phyloP scores from a whole-genome alignment of 2,888 invertebrate species.

The Phragmatobia fuliginosa region DNA sequence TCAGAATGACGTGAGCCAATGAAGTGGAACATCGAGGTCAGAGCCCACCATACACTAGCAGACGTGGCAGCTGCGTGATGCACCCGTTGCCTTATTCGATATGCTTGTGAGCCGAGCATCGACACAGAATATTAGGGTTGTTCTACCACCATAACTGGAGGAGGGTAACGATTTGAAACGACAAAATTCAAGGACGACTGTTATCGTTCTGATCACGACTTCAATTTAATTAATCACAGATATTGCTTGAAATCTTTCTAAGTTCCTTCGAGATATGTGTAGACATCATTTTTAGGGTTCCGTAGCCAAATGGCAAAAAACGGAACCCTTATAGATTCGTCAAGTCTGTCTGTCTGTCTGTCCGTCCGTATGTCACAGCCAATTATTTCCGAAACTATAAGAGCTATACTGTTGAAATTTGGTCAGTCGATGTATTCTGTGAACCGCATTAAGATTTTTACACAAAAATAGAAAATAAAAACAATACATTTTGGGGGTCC shows the following conservation, averaged over 20 bases:
- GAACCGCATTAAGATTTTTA: too few species aligned
- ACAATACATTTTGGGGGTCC: too few species aligned
- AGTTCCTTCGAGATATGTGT: background rate
- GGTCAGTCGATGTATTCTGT: too few species aligned
- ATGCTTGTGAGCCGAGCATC: slow-evolving; percentile 4
- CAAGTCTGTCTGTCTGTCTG: too few species aligned
- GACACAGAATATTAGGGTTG: background rate
- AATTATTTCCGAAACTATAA: too few species aligned
- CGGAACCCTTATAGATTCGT: too few species aligned
- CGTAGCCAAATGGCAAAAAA: too few species aligned
- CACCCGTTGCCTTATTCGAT: background rate
- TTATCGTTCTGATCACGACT: background rate
- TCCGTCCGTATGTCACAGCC: too few species aligned
- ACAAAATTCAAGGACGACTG: background rate
- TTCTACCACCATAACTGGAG: too few species aligned
- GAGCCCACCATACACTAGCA: background rate
- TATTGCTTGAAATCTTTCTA: background rate
- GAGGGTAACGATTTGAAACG: background rate
- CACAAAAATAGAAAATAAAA: too few species aligned
- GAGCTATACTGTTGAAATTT: too few species aligned
- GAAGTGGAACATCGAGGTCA: slow-evolving; percentile 1
- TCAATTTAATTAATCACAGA: background rate
- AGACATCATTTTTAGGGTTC: background rate
- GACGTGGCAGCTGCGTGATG: background rate
- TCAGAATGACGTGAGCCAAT: background rate